Percentiles rank a stretch among this genome's conserved stretches.
Evolutionary conservation across 2,888 invertebrate species (phyloP).

Genomic region (Teleogryllus oceanicus): DNA sequence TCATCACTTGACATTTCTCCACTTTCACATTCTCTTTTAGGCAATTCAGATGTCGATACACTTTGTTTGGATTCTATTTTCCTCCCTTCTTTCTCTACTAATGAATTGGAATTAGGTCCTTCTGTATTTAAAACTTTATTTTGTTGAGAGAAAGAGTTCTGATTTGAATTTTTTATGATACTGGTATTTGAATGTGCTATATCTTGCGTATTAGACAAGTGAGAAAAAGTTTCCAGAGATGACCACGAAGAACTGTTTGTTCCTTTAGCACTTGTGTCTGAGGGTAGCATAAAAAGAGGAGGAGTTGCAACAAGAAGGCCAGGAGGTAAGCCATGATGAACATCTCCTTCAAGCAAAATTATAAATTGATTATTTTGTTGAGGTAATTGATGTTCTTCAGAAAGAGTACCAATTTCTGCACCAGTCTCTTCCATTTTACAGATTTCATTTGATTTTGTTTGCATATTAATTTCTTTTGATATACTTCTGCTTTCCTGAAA

Average conservation of each 20-base stretch:
- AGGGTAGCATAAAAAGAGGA: not conserved
- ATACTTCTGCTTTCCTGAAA: no score
- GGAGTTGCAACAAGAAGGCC: not conserved
- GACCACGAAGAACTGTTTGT: not conserved
- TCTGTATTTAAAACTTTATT: not conserved
- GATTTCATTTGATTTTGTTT: no score
- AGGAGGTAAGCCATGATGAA: not conserved
- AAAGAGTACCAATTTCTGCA: no score
- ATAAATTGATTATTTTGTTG: slow-evolving; percentile 5
- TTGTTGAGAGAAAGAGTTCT: not conserved
- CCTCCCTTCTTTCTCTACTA: not conserved
- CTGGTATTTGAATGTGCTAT: not conserved
- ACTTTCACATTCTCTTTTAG: not conserved
- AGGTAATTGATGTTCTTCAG: not conserved
- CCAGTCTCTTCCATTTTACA: no score
- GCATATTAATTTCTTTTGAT: no score
- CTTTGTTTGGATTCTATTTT: not conserved
- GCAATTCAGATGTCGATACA: no score
- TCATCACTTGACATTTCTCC: not conserved
- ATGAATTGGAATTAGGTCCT: not conserved
- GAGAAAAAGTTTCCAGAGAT: not conserved
- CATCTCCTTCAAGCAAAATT: not conserved
- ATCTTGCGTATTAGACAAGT: not conserved
- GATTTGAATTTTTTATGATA: not conserved
- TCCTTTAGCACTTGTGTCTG: not conserved